These are phyloP conservation scores for Axinella damicornis DNA, from an alignment of 37 sponge, comb jelly and placozoan genomes.

Conservation along the genomic window DNA sequence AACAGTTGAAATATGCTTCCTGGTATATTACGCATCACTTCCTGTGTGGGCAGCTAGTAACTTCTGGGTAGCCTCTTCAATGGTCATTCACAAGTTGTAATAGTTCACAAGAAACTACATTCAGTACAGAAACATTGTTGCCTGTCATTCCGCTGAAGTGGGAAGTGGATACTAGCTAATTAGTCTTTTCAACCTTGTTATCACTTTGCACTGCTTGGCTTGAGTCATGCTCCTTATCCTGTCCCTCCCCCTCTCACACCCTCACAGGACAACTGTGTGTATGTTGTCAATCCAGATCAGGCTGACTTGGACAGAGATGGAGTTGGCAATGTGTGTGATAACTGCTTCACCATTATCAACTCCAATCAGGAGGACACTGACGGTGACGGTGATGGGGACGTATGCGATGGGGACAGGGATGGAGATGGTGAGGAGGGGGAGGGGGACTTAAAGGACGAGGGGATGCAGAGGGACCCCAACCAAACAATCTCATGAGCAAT, in stretches of 20 bases:
- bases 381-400: slow-evolving; percentile 78
- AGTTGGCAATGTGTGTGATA: slow-evolving; percentile 87
- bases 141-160: neutral
- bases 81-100: no score
- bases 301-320: slow-evolving; percentile 79
- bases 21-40: no score
- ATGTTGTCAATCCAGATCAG: slow-evolving; percentile 58
- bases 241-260: neutral
- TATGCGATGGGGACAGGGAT: slow-evolving; percentile 86
- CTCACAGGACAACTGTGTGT: slow-evolving; percentile 80
- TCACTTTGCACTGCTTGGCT: neutral
- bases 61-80: no score
- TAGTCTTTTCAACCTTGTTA: neutral
- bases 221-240: no score
- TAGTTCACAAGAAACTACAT: neutral
- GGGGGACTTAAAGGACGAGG: no score
- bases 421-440: slow-evolving; percentile 62
- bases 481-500: no score
- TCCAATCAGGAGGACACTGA: slow-evolving; percentile 76
- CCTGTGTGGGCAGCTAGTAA: no score
- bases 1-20: no score
- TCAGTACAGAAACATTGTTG: neutral
- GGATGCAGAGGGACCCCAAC: no score
- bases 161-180: neutral
- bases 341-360: slow-evolving; percentile 74